A percentile compares a stretch with the other conserved stretches of the same genome.
phyloP scores from a whole-genome alignment of 2,888 invertebrate species.

The Leptopilina syphax region DNA sequence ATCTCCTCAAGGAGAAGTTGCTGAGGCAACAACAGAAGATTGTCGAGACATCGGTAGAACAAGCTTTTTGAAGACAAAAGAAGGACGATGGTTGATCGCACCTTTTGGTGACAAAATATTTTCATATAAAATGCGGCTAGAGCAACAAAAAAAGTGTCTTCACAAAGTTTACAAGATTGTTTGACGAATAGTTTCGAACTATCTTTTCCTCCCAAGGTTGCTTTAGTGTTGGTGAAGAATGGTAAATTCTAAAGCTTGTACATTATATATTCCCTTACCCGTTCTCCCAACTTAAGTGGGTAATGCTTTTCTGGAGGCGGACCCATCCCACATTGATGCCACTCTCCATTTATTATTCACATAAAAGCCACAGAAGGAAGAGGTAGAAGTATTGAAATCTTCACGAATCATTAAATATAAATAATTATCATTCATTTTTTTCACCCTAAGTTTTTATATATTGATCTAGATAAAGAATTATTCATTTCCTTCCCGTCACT shows the following conservation, averaged over 20 bases:
- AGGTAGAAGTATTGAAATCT: slow-evolving; percentile 58
- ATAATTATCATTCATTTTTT: slow-evolving; percentile 43
- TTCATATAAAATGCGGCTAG: slow-evolving; percentile 52
- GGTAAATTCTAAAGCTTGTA: slow-evolving; percentile 62
- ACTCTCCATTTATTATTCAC: slow-evolving; percentile 67
- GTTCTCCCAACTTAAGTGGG: neutral
- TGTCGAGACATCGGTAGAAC: slow-evolving; percentile 19
- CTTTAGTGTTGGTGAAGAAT: slow-evolving; percentile 57
- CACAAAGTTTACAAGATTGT: slow-evolving; percentile 63
- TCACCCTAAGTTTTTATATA: no score
- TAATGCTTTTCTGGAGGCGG: slow-evolving; percentile 12
- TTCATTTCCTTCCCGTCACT: no score
- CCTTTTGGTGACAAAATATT: slow-evolving; percentile 50
- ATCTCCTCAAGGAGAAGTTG: slow-evolving; percentile 51
- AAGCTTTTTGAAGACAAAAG: neutral
- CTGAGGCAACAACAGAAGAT: slow-evolving; percentile 42
- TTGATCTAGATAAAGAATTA: no score
- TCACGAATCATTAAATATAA: slow-evolving; percentile 65
- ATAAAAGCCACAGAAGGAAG: slow-evolving; percentile 51
- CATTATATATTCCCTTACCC: slow-evolving; percentile 56
- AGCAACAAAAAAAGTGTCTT: slow-evolving; percentile 49
- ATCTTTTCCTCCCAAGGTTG: slow-evolving; percentile 51
- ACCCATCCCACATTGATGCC: slow-evolving; percentile 45
- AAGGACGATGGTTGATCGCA: slow-evolving; percentile 32
- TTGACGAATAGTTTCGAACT: slow-evolving; percentile 64